Conservation (phyloP, 2,797 vertebrate genomes). For the Distichodus sexfasciatus region DNA sequence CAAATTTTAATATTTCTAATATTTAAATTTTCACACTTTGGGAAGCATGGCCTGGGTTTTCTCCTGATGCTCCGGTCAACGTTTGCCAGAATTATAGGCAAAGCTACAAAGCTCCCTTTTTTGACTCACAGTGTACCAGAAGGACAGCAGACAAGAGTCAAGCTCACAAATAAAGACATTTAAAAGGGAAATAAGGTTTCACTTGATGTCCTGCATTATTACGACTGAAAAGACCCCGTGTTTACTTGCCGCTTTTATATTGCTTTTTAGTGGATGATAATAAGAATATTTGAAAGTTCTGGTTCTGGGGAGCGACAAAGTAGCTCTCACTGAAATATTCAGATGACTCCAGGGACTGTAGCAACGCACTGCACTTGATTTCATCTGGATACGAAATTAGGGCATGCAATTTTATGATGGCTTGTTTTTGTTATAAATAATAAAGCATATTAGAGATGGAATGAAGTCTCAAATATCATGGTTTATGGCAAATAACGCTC, state of each 20-base stretch:
- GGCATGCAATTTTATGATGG: slow-evolving; percentile 25
- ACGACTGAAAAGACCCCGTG: too few relatives aligned
- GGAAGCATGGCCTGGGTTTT: too few relatives aligned
- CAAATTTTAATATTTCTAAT: too few relatives aligned
- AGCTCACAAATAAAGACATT: too few relatives aligned
- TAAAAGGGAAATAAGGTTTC: too few relatives aligned
- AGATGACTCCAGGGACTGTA: slow-evolving; percentile 5
- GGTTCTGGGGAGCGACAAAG: background rate
- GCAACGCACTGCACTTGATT: background rate
- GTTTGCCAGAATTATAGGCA: too few relatives aligned
- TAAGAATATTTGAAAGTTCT: background rate
- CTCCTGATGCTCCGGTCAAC: too few relatives aligned
- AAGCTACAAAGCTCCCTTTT: too few relatives aligned
- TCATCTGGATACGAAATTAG: slow-evolving; percentile 23
- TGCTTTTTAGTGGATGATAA: background rate
- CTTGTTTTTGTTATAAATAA: slow-evolving; percentile 44
- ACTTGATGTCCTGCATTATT: background rate
- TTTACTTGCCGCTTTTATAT: too few relatives aligned
- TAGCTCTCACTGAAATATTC: slow-evolving; percentile 24
- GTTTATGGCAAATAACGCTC: background rate
- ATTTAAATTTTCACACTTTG: too few relatives aligned
- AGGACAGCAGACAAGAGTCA: too few relatives aligned
- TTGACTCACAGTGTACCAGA: too few relatives aligned
- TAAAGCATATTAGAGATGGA: slow-evolving; percentile 19
- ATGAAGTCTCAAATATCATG: slow-evolving; percentile 11